A percentile compares a stretch with the other conserved stretches of the same genome.
phyloP scores from a whole-genome alignment of 1,140 invertebrate genomes.

The Coboldia fuscipes region DNA sequence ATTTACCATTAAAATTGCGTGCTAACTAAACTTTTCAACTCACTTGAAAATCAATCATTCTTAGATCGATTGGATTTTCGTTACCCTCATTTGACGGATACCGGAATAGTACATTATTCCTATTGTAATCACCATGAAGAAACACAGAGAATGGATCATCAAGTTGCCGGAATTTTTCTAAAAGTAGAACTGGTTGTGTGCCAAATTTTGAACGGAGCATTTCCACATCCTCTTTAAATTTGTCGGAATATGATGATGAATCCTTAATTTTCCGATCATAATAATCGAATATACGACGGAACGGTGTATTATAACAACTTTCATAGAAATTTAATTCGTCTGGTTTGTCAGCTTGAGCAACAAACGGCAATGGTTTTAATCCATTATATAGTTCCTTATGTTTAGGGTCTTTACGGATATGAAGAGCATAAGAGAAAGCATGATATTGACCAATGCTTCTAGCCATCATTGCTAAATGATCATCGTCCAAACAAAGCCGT shows the following conservation, averaged over 20 bases:
- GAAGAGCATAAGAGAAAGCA: slow-evolving; percentile 12
- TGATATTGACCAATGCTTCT: slow-evolving; percentile 12
- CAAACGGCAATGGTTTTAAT: slow-evolving; percentile 10
- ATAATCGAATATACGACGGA: slow-evolving; percentile 13
- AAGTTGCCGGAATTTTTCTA: slow-evolving; percentile 10
- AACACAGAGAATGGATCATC: slow-evolving; percentile 13
- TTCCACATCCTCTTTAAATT: slow-evolving; percentile 3
- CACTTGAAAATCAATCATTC: slow-evolving; percentile 16
- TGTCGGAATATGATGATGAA: too few relatives aligned
- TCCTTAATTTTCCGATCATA: slow-evolving; percentile 3
- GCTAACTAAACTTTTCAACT: too few relatives aligned
- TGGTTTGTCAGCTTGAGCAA: slow-evolving; percentile 1
- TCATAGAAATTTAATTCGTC: slow-evolving; percentile 9
- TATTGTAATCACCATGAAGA: slow-evolving; percentile 19
- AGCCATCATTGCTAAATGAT: slow-evolving; percentile 14
- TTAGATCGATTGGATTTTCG: slow-evolving; percentile 6
- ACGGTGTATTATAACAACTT: slow-evolving; percentile 10
- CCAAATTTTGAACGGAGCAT: slow-evolving; percentile 9
- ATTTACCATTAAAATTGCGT: too few relatives aligned
- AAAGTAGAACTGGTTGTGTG: slow-evolving; percentile 7
- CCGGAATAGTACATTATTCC: slow-evolving; percentile 17
- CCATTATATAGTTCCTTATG: slow-evolving; percentile 7
- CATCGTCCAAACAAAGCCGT: slow-evolving; percentile 8
- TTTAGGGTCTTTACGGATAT: slow-evolving; percentile 9
- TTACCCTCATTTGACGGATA: slow-evolving; percentile 6